These are phyloP conservation scores for Temnothorax unifasciatus DNA, from an alignment of 2,888 invertebrate species.

Conservation along the genomic window DNA sequence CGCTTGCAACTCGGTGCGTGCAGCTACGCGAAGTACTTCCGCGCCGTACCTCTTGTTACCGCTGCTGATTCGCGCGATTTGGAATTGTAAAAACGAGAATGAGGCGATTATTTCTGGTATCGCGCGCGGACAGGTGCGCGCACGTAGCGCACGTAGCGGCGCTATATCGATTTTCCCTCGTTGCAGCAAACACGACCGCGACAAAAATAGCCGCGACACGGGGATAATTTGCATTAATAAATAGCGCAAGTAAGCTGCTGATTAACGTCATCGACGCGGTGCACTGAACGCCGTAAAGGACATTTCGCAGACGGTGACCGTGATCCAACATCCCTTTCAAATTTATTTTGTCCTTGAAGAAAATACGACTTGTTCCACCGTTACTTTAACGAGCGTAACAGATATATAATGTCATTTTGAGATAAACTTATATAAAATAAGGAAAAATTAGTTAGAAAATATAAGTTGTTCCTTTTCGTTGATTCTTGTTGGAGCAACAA, in stretches of 20 bases:
- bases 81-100: slow-evolving; percentile 42
- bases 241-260: slow-evolving; percentile 8
- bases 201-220: slow-evolving; percentile 7
- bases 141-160: background rate
- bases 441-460: background rate
- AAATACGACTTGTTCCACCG: slow-evolving; percentile 55
- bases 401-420: background rate
- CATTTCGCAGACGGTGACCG: slow-evolving; percentile 60
- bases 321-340: slow-evolving; percentile 71
- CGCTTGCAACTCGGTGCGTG: slow-evolving; percentile 27
- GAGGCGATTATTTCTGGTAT: slow-evolving; percentile 29
- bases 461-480: background rate
- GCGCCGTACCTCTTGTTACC: slow-evolving; percentile 10
- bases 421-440: background rate
- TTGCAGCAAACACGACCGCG: background rate
- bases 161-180: background rate
- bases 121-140: slow-evolving; percentile 6
- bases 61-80: slow-evolving; percentile 17
- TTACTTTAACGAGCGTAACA: slow-evolving; percentile 33
- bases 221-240: background rate
- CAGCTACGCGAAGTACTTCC: slow-evolving; percentile 40
- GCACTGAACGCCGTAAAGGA: slow-evolving; percentile 52
- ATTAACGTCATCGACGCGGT: slow-evolving; percentile 55
- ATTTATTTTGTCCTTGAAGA: slow-evolving; percentile 66
- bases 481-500: background rate